phyloP scores from a whole-genome alignment of 2,888 invertebrate genomes.

The Sinohyriopsis cumingii region DNA sequence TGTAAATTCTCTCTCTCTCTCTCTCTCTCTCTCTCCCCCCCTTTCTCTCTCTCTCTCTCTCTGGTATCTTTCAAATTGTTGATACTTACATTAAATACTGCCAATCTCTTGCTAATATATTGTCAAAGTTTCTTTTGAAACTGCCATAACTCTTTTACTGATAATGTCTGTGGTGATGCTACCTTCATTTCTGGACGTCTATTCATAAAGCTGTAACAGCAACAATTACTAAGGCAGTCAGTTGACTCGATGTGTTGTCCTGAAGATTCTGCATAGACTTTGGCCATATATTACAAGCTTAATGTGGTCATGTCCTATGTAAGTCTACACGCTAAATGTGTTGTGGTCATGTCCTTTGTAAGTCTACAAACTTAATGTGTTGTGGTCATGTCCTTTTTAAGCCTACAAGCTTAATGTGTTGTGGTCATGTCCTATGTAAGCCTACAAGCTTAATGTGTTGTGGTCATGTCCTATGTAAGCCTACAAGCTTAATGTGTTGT shows the following conservation, averaged over 20 bases:
- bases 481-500: too few species aligned
- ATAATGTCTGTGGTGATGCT: conserved; percentile 1
- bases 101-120: not conserved
- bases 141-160: not conserved
- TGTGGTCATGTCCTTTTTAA: too few species aligned
- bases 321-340: not conserved
- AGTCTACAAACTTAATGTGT: not conserved
- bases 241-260: conserved; percentile 4
- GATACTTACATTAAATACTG: not conserved
- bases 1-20: conserved; percentile 6
- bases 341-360: too few species aligned
- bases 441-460: too few species aligned
- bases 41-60: too few species aligned
- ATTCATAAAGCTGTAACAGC: not conserved
- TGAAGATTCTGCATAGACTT: conserved; percentile 6
- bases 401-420: too few species aligned
- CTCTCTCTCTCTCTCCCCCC: too few species aligned
- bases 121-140: not conserved
- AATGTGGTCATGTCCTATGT: too few species aligned
- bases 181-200: not conserved
- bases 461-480: too few species aligned
- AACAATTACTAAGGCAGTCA: not conserved
- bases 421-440: too few species aligned
- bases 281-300: conserved; percentile 5
- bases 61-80: not conserved